Evolutionary conservation across 2,113 vertebrate genomes (phyloP).

Genomic region (Pionites leucogaster): DNA sequence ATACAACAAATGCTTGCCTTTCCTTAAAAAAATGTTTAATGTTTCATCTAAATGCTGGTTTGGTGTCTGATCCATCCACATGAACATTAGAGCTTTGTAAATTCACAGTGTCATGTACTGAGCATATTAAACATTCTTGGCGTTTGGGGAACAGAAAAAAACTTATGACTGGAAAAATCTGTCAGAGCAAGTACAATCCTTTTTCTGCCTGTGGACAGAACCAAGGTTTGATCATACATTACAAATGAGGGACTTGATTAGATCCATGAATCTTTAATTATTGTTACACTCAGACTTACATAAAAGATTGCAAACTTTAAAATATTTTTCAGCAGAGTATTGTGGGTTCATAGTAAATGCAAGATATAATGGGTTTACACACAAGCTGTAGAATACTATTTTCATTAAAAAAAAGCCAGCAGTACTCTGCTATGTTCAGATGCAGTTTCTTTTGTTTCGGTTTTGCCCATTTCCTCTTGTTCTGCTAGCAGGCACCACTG

Average conservation of each 20-base stretch:
- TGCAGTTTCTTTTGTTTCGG: not conserved
- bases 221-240: not conserved
- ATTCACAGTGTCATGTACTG: not conserved
- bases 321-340: not conserved
- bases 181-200: not conserved
- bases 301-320: not conserved
- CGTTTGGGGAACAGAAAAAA: not conserved
- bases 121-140: not conserved
- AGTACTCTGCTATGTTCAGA: not conserved
- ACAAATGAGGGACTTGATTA: not conserved
- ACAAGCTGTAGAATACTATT: not conserved
- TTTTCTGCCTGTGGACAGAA: not conserved
- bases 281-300: not conserved
- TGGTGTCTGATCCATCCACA: slow-evolving; percentile 10
- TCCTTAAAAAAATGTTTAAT: not conserved
- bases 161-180: not conserved
- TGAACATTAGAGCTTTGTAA: slow-evolving; percentile 18
- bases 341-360: not conserved
- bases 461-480: not conserved
- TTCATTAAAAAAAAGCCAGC: not conserved
- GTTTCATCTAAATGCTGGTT: slow-evolving; percentile 11
- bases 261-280: not conserved
- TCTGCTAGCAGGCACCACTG: not conserved
- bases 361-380: not conserved
- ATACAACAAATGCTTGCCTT: not conserved